A percentile compares a stretch with the other conserved stretches of the same genome.
phyloP scores from a whole-genome alignment of 2,113 vertebrate genomes.

The Crotalus horridus region DNA sequence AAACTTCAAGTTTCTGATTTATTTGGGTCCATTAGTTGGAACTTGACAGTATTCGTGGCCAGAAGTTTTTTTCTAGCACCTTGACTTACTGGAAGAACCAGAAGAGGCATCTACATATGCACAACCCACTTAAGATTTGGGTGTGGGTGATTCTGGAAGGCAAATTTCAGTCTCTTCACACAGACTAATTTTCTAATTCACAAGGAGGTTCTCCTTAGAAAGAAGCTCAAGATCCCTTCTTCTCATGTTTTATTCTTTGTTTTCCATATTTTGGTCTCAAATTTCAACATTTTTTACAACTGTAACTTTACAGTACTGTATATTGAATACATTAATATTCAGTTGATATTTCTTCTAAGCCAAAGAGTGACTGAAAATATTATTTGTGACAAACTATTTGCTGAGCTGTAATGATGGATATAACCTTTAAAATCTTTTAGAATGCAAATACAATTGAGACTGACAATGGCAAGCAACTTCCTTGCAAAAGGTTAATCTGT shows the following conservation, averaged over 20 bases:
- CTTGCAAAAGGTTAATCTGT: slow-evolving; percentile 47
- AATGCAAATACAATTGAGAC: slow-evolving; percentile 18
- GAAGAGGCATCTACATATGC: too few relatives aligned
- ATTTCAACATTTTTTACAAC: neutral
- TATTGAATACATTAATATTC: neutral
- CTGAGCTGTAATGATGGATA: slow-evolving; percentile 25
- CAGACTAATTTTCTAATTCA: too few relatives aligned
- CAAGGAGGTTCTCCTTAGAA: too few relatives aligned
- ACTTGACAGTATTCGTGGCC: too few relatives aligned
- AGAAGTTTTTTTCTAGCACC: too few relatives aligned
- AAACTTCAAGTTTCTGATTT: too few relatives aligned
- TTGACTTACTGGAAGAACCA: too few relatives aligned
- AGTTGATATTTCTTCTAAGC: neutral
- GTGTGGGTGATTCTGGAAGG: too few relatives aligned
- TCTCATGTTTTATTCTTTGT: neutral
- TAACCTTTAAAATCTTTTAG: slow-evolving; percentile 27
- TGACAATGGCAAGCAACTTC: slow-evolving; percentile 36
- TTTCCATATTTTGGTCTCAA: neutral
- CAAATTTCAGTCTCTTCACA: too few relatives aligned
- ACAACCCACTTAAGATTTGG: too few relatives aligned
- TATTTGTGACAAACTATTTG: slow-evolving; percentile 37
- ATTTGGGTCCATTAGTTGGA: too few relatives aligned
- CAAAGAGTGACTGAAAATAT: neutral
- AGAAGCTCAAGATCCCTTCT: too few relatives aligned
- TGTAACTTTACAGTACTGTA: neutral